A percentile compares a stretch with the other conserved stretches of the same genome.
Evolutionary conservation across 2,797 vertebrate genomes (phyloP).

Genomic region (Scyliorhinus canicula): DNA sequence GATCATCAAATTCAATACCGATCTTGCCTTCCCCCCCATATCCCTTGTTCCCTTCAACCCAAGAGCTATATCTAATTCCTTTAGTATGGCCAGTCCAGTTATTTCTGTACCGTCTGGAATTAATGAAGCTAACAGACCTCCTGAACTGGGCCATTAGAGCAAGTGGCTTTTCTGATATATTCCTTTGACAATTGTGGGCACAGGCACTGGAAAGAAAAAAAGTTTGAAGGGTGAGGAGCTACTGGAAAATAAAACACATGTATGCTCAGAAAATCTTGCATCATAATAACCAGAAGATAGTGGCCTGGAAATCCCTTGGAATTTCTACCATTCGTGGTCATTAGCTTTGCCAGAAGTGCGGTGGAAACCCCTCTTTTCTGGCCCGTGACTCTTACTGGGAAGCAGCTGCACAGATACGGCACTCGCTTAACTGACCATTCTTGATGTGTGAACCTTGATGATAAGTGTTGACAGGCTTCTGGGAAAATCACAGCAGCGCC

Average conservation of each 20-base stretch:
- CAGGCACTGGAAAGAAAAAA: background rate
- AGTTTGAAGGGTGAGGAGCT: background rate
- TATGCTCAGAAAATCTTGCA: background rate
- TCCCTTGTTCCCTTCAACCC: no score
- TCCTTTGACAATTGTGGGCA: constrained; percentile 10
- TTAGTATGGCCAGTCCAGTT: background rate
- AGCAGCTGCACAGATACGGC: background rate
- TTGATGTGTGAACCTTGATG: constrained; percentile 1
- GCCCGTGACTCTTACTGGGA: background rate
- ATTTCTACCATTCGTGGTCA: background rate
- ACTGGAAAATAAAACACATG: background rate
- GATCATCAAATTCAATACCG: no score
- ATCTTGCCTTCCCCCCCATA: no score
- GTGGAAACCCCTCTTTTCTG: background rate
- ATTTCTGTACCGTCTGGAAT: background rate
- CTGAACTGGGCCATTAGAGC: background rate
- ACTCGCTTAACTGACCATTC: background rate
- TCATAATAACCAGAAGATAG: background rate
- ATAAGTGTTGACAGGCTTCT: background rate
- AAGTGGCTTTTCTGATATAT: background rate
- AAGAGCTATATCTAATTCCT: no score
- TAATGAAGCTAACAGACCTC: background rate
- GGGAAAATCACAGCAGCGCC: background rate
- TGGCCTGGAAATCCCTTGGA: background rate
- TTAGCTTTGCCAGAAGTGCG: background rate